Evolutionary conservation across 2,113 vertebrate species (phyloP).

Genomic region (Channa argus): DNA sequence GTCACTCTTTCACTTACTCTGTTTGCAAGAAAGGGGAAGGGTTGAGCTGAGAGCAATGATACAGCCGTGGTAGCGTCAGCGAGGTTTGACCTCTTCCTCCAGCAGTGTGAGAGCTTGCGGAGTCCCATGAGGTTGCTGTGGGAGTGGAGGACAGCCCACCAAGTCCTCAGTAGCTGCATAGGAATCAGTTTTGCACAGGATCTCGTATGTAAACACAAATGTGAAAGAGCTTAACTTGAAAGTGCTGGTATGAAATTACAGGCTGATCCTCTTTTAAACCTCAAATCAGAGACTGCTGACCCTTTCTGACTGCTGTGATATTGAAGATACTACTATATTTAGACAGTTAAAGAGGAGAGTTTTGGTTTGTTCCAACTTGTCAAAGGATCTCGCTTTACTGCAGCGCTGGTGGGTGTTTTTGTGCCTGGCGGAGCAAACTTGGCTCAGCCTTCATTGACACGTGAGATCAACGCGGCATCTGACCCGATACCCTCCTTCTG

Average conservation of each 20-base stretch:
- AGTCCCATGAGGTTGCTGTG: conserved; percentile 57
- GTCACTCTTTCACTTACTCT: conserved; percentile 24
- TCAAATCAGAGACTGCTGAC: neutral
- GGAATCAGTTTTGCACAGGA: conserved; percentile 28
- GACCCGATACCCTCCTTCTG: conserved; percentile 57
- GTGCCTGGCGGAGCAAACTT: conserved; percentile 49
- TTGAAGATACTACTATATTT: neutral
- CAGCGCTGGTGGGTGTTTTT: conserved; percentile 56
- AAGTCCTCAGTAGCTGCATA: conserved; percentile 45
- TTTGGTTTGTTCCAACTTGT: conserved; percentile 40
- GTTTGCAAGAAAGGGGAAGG: conserved; percentile 54
- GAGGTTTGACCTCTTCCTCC: conserved; percentile 61
- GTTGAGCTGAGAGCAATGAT: conserved; percentile 39
- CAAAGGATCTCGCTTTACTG: conserved; percentile 35
- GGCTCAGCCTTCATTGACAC: conserved; percentile 59
- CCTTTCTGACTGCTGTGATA: neutral
- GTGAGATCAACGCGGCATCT: conserved; percentile 57
- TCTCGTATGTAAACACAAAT: conserved; percentile 38
- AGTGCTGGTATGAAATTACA: conserved; percentile 14
- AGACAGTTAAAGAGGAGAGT: neutral
- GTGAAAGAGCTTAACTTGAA: neutral
- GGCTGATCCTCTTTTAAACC: conserved; percentile 1
- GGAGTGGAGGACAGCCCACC: conserved; percentile 51
- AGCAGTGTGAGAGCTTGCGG: conserved; percentile 23
- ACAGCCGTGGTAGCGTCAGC: conserved; percentile 36